Percentiles rank a stretch among this genome's conserved stretches.
Evolutionary conservation across 2,888 invertebrate genomes (phyloP).

Genomic region (Zele albiditarsus): DNA sequence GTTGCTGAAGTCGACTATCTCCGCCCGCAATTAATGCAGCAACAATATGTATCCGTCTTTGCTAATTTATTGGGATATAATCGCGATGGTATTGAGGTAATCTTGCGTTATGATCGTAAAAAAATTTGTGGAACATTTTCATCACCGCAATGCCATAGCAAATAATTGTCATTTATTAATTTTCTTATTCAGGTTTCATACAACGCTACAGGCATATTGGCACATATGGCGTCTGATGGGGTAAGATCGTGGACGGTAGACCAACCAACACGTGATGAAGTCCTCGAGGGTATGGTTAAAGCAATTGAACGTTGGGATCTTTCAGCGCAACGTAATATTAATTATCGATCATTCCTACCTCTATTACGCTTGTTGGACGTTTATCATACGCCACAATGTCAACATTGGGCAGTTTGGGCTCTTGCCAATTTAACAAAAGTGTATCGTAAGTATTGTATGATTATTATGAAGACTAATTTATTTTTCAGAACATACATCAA

Average conservation of each 20-base stretch:
- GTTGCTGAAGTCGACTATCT: conserved; percentile 94
- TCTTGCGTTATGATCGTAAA: neutral
- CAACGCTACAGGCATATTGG: conserved; percentile 95
- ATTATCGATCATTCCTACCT: conserved; percentile 96
- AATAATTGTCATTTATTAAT: neutral
- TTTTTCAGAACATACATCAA: too few relatives aligned
- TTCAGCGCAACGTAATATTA: conserved; percentile 91
- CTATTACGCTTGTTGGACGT: conserved; percentile 88
- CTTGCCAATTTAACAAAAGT: conserved; percentile 95
- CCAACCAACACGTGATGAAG: conserved; percentile 81
- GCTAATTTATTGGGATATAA: conserved; percentile 87
- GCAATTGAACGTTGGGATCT: conserved; percentile 94
- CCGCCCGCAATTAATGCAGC: conserved; percentile 87
- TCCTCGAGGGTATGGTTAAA: conserved; percentile 83
- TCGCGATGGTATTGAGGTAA: conserved; percentile 95
- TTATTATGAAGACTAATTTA: neutral
- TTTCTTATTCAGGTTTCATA: conserved; percentile 83
- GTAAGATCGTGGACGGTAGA: conserved; percentile 86
- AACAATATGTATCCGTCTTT: conserved; percentile 89
- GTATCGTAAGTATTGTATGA: conserved; percentile 83
- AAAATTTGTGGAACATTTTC: conserved; percentile 12
- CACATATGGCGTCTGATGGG: conserved; percentile 96
- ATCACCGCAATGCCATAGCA: neutral
- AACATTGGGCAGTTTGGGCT: conserved; percentile 98
- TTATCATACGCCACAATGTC: conserved; percentile 91